phyloP scores from a whole-genome alignment of 2,797 vertebrate genomes.

The Falco concolor region DNA sequence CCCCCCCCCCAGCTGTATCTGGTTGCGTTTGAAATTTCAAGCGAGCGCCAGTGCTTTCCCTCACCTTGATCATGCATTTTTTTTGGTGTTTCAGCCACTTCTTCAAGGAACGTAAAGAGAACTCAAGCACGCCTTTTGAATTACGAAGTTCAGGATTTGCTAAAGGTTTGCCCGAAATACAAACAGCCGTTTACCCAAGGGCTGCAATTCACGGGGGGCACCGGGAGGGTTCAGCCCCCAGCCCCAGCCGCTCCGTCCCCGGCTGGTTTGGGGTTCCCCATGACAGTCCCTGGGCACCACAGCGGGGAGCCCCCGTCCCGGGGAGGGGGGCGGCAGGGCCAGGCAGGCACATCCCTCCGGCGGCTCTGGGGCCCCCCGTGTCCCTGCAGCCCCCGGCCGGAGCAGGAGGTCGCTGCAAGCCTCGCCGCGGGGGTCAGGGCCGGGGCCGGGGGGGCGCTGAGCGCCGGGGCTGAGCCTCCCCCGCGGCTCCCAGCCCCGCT shows the following conservation, averaged over 20 bases:
- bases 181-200: background rate
- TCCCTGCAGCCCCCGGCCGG: background rate
- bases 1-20: background rate
- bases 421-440: background rate
- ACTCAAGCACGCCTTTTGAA: background rate
- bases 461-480: accelerated
- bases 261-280: background rate
- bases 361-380: background rate
- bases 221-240: background rate
- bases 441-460: background rate
- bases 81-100: background rate
- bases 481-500: background rate
- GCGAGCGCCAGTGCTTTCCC: background rate
- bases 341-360: background rate
- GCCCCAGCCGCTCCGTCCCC: background rate
- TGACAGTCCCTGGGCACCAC: background rate
- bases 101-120: background rate
- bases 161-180: background rate
- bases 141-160: background rate
- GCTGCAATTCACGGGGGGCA: background rate
- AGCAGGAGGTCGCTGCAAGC: background rate
- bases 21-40: background rate
- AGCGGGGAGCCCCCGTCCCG: background rate
- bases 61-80: background rate
- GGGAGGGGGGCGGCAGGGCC: background rate